These are phyloP conservation scores for Sarcophilus harrisii DNA, from an alignment of 2,797 vertebrate species.

Conservation along the genomic window DNA sequence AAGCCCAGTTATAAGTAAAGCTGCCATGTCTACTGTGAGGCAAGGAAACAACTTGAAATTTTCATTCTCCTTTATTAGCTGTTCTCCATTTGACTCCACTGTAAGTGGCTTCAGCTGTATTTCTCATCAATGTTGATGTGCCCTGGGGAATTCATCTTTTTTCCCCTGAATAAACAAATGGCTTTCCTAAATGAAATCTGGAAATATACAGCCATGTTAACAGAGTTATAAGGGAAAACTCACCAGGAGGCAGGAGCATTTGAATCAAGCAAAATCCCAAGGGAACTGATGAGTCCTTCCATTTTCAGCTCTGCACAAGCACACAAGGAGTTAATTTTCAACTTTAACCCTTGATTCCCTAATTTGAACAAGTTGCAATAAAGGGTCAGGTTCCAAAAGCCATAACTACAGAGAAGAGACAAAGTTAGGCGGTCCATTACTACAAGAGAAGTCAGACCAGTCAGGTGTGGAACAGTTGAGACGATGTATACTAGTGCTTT, in stretches of 20 bases:
- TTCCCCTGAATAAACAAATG: slow-evolving; percentile 62
- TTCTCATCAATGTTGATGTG: slow-evolving; percentile 38
- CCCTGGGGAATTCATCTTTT: slow-evolving; percentile 53
- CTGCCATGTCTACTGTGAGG: slow-evolving; percentile 1
- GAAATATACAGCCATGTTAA: slow-evolving; percentile 58
- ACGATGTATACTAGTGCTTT: not conserved
- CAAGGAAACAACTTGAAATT: slow-evolving; percentile 32
- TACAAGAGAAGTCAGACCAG: not conserved
- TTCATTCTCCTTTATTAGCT: slow-evolving; percentile 29
- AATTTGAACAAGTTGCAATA: not conserved
- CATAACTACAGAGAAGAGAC: not conserved
- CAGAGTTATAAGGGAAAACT: slow-evolving; percentile 49
- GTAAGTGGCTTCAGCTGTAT: slow-evolving; percentile 49
- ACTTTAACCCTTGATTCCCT: slow-evolving; percentile 28
- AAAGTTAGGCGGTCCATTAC: not conserved
- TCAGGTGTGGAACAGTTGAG: not conserved
- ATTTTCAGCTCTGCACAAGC: not conserved
- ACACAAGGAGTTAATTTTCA: slow-evolving; percentile 35
- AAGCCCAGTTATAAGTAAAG: not conserved
- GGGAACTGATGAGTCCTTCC: slow-evolving; percentile 25
- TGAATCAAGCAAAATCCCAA: slow-evolving; percentile 61
- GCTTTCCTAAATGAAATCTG: slow-evolving; percentile 62
- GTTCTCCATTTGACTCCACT: slow-evolving; percentile 21
- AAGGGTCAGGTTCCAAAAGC: slow-evolving; percentile 1
- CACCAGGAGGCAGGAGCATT: slow-evolving; percentile 37